Evolutionary conservation across 2,113 vertebrate species (phyloP).

Genomic region (Ciconia stormi): DNA sequence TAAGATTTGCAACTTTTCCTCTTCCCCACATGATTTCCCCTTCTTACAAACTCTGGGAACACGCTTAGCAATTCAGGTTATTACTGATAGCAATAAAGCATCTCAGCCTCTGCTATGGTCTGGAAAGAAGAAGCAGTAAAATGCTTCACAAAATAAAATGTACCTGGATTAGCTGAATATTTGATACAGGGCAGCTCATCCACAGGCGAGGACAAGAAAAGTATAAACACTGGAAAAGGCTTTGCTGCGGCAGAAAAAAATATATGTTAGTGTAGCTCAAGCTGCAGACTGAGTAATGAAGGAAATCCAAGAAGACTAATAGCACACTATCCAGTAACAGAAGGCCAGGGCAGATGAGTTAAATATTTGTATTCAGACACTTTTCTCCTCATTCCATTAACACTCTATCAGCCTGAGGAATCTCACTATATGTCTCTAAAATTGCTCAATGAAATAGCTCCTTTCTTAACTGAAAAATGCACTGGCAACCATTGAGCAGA

Average conservation of each 20-base stretch:
- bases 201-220: not conserved
- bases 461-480: not conserved
- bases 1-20: not conserved
- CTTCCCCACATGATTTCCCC: not conserved
- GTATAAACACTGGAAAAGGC: not conserved
- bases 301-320: conserved; percentile 72
- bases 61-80: not conserved
- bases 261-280: not conserved
- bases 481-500: not conserved
- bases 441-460: not conserved
- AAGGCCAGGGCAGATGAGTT: conserved; percentile 61
- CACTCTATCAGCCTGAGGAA: conserved; percentile 38
- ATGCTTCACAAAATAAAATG: not conserved
- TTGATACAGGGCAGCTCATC: not conserved
- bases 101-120: not conserved
- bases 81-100: not conserved
- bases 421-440: conserved; percentile 41
- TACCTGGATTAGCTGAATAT: not conserved
- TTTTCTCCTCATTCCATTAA: conserved; percentile 67
- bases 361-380: conserved; percentile 28
- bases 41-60: not conserved
- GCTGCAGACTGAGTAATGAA: not conserved
- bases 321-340: conserved; percentile 61
- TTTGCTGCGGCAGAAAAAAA: not conserved
- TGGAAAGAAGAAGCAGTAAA: conserved; percentile 1